Conservation (phyloP, 1,140 invertebrate species). For the Plectrocnemia conspersa region DNA sequence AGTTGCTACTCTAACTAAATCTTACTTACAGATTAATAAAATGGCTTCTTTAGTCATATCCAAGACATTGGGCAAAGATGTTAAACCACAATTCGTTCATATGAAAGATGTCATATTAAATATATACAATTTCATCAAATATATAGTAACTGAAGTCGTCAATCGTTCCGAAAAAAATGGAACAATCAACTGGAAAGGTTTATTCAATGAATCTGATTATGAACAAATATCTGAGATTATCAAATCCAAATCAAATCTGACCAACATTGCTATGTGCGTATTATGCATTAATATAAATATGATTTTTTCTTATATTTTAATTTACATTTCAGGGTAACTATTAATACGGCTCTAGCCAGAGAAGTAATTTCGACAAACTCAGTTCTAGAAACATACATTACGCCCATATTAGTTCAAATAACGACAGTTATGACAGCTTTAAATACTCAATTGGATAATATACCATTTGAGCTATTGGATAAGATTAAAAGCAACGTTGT, state of each 20-base stretch:
- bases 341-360: slow-evolving; percentile 47
- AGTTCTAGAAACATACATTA: slow-evolving; percentile 44
- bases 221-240: slow-evolving; percentile 40
- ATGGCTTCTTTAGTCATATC: slow-evolving; percentile 45
- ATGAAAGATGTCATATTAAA: slow-evolving; percentile 42
- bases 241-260: slow-evolving; percentile 37
- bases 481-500: slow-evolving; percentile 39
- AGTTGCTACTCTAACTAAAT: slow-evolving; percentile 34
- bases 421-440: slow-evolving; percentile 39
- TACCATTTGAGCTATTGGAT: slow-evolving; percentile 35
- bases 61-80: slow-evolving; percentile 44
- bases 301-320: background rate
- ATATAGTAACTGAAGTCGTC: background rate
- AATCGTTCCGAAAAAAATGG: background rate
- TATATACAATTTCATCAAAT: slow-evolving; percentile 39
- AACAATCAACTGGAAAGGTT: slow-evolving; percentile 39
- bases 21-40: slow-evolving; percentile 42
- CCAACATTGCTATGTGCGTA: slow-evolving; percentile 47
- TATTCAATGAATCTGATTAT: slow-evolving; percentile 39
- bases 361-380: slow-evolving; percentile 47
- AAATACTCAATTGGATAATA: slow-evolving; percentile 38
- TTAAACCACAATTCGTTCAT: slow-evolving; percentile 39
- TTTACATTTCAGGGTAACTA: slow-evolving; percentile 42
- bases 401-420: slow-evolving; percentile 39
- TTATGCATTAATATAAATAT: background rate